Evolutionary conservation across 2,797 vertebrate genomes (phyloP).

Genomic region (Enteromius anoplus): DNA sequence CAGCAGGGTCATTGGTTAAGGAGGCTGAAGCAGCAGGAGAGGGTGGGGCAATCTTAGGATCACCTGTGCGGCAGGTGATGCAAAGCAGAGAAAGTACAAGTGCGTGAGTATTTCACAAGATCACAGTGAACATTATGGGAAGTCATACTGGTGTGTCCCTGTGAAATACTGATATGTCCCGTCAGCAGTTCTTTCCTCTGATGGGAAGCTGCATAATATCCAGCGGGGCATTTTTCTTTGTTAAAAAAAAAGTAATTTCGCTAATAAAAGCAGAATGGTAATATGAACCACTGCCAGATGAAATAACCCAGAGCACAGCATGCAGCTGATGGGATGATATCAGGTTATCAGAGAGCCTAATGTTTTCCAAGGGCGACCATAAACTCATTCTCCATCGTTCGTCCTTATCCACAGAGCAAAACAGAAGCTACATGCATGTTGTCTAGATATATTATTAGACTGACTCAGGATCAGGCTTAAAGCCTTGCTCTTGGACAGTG

Average conservation of each 20-base stretch:
- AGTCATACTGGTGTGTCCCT: conserved; percentile 17
- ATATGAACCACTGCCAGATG: conserved; percentile 48
- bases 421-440: neutral
- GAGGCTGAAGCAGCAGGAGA: conserved; percentile 83
- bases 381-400: conserved; percentile 15
- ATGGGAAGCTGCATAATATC: conserved; percentile 8
- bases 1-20: conserved; percentile 84
- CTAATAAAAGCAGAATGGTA: conserved; percentile 50
- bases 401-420: neutral
- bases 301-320: conserved; percentile 51
- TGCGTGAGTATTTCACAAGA: conserved; percentile 37
- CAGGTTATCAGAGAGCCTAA: conserved; percentile 42
- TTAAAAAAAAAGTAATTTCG: neutral
- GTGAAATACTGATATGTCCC: conserved; percentile 40
- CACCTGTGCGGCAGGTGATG: conserved; percentile 91
- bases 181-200: conserved; percentile 32
- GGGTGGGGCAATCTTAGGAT: conserved; percentile 89
- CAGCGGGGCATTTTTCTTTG: neutral
- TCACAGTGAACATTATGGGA: conserved; percentile 21
- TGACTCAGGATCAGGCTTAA: conserved; percentile 54
- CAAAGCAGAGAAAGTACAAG: conserved; percentile 89
- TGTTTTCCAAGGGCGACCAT: conserved; percentile 23
- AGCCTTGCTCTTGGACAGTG: conserved; percentile 31
- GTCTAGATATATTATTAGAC: conserved; percentile 17
- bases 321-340: conserved; percentile 46